A percentile compares a stretch with the other conserved stretches of the same genome.
Evolutionary conservation across 1,140 invertebrate species (phyloP).

Genomic region (Conus betulinus): DNA sequence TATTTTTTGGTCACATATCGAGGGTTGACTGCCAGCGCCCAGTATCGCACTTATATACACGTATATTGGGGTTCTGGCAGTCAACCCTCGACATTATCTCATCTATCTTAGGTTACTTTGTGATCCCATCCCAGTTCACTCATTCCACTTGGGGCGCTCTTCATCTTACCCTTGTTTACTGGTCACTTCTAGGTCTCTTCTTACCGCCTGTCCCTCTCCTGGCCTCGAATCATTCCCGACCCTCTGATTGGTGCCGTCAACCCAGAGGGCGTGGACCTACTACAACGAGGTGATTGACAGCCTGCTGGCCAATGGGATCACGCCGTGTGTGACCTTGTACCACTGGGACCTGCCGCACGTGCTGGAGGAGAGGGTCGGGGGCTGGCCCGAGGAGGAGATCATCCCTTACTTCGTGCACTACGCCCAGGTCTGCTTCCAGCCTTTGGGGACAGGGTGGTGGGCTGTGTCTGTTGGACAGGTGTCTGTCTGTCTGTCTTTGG

Average conservation of each 20-base stretch:
- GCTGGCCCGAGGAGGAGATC: conserved; percentile 25
- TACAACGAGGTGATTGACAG: conserved; percentile 62
- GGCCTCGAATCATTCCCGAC: conserved; percentile 65
- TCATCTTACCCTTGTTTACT: conserved; percentile 55
- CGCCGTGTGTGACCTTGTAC: conserved; percentile 77
- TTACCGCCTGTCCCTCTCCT: conserved; percentile 70
- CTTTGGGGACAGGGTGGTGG: too few relatives aligned
- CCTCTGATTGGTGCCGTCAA: conserved; percentile 54
- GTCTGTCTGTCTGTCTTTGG: too few relatives aligned
- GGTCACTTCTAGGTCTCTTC: conserved; percentile 31
- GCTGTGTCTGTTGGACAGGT: too few relatives aligned
- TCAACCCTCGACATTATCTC: too few relatives aligned
- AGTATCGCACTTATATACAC: too few relatives aligned
- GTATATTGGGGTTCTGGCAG: too few relatives aligned
- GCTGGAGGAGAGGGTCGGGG: conserved; percentile 63
- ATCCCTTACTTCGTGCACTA: conserved; percentile 20
- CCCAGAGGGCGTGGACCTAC: conserved; percentile 56
- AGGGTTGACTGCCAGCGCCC: too few relatives aligned
- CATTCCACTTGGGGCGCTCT: conserved; percentile 49
- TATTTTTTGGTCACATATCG: too few relatives aligned
- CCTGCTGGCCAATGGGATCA: conserved; percentile 53
- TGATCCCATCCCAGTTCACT: background rate
- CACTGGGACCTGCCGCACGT: conserved; percentile 77
- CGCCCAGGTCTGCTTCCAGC: conserved; percentile 21
- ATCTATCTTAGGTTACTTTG: background rate